Evolutionary conservation across 1,140 invertebrate species (phyloP).

Genomic region (Hyposmocoma kahamanoa): DNA sequence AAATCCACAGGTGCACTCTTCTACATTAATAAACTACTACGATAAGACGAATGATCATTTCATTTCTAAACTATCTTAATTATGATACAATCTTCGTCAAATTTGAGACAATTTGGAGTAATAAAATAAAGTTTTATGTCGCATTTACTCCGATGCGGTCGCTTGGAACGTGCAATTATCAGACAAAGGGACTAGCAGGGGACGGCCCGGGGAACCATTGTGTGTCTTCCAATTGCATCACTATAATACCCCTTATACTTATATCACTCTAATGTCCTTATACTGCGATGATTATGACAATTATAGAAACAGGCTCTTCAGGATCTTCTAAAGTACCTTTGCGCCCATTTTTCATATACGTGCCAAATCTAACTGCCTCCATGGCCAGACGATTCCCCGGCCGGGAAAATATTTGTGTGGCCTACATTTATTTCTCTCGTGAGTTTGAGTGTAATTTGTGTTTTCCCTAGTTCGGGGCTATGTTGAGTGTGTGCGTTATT

Average conservation of each 20-base stretch:
- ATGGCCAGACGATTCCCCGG: neutral
- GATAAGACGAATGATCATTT: slow-evolving; percentile 24
- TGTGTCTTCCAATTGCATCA: slow-evolving; percentile 13
- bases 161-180: slow-evolving; percentile 52
- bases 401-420: neutral
- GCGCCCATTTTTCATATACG: neutral
- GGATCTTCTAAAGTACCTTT: neutral
- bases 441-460: too few relatives aligned
- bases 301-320: neutral
- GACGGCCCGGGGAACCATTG: slow-evolving; percentile 12
- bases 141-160: slow-evolving; percentile 66
- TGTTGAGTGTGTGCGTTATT: too few relatives aligned
- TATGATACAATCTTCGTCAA: slow-evolving; percentile 61
- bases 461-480: too few relatives aligned
- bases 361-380: neutral
- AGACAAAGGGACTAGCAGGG: slow-evolving; percentile 31
- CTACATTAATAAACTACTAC: neutral
- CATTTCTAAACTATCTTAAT: slow-evolving; percentile 43
- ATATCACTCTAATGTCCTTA: slow-evolving; percentile 25
- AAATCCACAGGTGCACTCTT: slow-evolving; percentile 3
- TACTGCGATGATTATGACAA: slow-evolving; percentile 20
- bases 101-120: slow-evolving; percentile 66
- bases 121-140: slow-evolving; percentile 69
- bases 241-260: too few relatives aligned
- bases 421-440: neutral